Percentiles rank a stretch among this genome's conserved stretches.
phyloP scores from a whole-genome alignment of 1,140 invertebrate genomes.

The Brachionus manjavacas region DNA sequence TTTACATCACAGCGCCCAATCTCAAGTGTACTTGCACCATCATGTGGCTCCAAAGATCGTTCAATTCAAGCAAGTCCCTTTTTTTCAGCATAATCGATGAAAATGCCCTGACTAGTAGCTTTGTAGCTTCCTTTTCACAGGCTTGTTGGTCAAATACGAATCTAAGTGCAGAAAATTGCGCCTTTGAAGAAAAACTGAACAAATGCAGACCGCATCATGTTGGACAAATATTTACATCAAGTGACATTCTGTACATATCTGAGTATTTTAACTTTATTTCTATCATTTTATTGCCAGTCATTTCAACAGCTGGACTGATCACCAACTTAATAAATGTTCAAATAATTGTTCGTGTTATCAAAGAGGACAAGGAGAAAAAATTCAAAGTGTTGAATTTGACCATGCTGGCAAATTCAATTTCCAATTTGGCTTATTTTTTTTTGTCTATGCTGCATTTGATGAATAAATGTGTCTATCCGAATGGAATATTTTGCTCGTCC shows the following conservation, averaged over 20 bases:
- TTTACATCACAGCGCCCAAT: background rate
- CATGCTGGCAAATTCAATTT: background rate
- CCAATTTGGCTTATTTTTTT: background rate
- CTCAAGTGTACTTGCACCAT: background rate
- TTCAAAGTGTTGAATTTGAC: background rate
- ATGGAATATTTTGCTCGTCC: background rate
- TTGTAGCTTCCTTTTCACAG: too few relatives aligned
- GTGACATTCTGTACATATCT: background rate
- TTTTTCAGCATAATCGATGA: too few relatives aligned
- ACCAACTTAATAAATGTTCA: background rate
- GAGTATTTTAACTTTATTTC: background rate
- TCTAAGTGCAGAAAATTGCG: background rate
- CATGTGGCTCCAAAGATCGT: background rate
- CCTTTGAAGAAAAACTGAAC: background rate
- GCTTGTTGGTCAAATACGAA: background rate
- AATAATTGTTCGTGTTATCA: background rate
- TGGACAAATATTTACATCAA: background rate
- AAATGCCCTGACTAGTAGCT: too few relatives aligned
- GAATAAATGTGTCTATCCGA: background rate
- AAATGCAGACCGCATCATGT: background rate
- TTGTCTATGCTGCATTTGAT: background rate
- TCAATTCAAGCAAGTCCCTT: background rate
- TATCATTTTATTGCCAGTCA: background rate
- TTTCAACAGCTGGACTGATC: background rate
- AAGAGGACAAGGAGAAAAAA: background rate